A percentile compares a stretch with the other conserved stretches of the same genome.
Conservation (phyloP, 53 echinoderm and acorn worm species). For the Temnopleurus reevesii region DNA sequence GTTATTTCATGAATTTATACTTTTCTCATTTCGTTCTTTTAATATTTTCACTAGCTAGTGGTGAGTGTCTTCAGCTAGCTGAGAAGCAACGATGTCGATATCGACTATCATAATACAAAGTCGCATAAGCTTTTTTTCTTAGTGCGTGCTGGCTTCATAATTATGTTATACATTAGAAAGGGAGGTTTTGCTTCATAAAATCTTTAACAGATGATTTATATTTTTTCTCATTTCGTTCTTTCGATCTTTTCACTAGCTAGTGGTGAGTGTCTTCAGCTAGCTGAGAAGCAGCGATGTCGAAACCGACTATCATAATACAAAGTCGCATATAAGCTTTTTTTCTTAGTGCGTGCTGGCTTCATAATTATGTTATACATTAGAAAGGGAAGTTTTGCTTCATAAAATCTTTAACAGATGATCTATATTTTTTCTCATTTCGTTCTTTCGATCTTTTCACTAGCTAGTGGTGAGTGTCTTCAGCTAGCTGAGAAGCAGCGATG, state of each 20-base stretch:
- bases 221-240: neutral
- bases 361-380: too few species aligned
- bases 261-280: conserved; percentile 88
- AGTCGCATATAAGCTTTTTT: too few species aligned
- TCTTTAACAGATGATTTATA: too few species aligned
- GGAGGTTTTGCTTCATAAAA: too few species aligned
- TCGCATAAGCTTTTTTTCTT: too few species aligned
- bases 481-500: conserved; percentile 91
- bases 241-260: conserved; percentile 63
- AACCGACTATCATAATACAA: conserved; percentile 86
- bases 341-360: too few species aligned
- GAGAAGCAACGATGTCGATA: conserved; percentile 96
- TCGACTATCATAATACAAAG: too few species aligned
- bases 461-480: conserved; percentile 89
- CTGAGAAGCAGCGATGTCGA: conserved; percentile 91
- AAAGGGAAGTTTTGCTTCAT: too few species aligned
- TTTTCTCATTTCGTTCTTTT: neutral
- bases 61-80: conserved; percentile 87
- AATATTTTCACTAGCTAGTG: conserved; percentile 69
- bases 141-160: too few species aligned
- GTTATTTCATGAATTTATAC: too few species aligned
- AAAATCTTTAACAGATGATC: too few species aligned
- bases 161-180: too few species aligned
- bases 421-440: neutral
- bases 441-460: conserved; percentile 37